A percentile compares a stretch with the other conserved stretches of the same genome.
Evolutionary conservation across 2,888 invertebrate genomes (phyloP).

Genomic region (Galeopsomyia nigrocyanea): DNA sequence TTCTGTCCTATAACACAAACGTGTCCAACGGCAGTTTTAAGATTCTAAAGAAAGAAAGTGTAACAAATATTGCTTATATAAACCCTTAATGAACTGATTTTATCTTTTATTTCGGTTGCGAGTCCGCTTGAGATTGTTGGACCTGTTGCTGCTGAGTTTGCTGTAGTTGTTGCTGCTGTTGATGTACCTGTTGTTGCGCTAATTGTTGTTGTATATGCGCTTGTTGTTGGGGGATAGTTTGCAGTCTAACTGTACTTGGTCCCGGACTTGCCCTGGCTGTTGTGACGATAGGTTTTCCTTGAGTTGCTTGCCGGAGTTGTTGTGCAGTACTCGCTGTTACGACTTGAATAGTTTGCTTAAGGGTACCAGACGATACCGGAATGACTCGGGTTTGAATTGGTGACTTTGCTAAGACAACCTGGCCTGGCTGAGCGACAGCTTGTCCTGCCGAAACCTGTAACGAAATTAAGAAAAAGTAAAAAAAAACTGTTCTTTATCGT

Average conservation of each 20-base stretch:
- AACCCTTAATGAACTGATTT: neutral
- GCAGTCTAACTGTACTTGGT: conserved; percentile 74
- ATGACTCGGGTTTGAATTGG: conserved; percentile 76
- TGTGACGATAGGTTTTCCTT: conserved; percentile 65
- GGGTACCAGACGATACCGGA: conserved; percentile 72
- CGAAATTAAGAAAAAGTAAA: no score
- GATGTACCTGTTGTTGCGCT: conserved; percentile 55
- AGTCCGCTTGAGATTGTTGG: conserved; percentile 49
- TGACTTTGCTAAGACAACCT: conserved; percentile 74
- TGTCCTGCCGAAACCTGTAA: conserved; percentile 67
- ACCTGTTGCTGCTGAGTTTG: conserved; percentile 28
- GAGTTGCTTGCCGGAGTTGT: conserved; percentile 66
- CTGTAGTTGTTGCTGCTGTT: conserved; percentile 30
- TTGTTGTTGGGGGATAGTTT: conserved; percentile 70
- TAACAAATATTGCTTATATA: conserved; percentile 8
- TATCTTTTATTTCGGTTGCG: conserved; percentile 43
- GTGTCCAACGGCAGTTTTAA: conserved; percentile 19
- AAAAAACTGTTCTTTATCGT: no score
- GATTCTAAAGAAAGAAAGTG: neutral
- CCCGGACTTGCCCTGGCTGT: conserved; percentile 70
- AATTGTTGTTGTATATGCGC: conserved; percentile 55
- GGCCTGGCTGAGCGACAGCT: conserved; percentile 71
- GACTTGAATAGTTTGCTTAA: conserved; percentile 76
- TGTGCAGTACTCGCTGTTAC: conserved; percentile 65
- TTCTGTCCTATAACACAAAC: conserved; percentile 32